Conservation (phyloP, 2,888 invertebrate genomes). For the Eugnorisma glareosa region DNA sequence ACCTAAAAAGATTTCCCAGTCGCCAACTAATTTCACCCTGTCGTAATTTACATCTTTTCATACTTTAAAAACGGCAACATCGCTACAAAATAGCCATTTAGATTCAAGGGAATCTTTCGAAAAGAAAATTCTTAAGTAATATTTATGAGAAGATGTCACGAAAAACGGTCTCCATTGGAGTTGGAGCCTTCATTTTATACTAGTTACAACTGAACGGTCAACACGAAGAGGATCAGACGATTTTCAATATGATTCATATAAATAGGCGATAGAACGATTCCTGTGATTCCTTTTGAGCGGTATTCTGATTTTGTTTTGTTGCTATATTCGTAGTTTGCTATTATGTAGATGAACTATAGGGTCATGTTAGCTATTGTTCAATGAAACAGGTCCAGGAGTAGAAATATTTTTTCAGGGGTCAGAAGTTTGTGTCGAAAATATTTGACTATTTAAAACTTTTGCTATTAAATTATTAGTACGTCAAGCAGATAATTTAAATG, state of each 20-base stretch:
- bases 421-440: background rate
- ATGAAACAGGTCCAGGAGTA: background rate
- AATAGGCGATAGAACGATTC: slow-evolving; percentile 22
- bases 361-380: background rate
- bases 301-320: background rate
- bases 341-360: background rate
- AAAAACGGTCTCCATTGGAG: slow-evolving; percentile 29
- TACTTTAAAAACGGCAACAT: slow-evolving; percentile 28
- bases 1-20: background rate
- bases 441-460: background rate
- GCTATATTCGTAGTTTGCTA: background rate
- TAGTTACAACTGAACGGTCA: slow-evolving; percentile 61
- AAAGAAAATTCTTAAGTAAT: slow-evolving; percentile 57
- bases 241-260: slow-evolving; percentile 52
- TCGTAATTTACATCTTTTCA: slow-evolving; percentile 20
- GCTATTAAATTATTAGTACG: background rate
- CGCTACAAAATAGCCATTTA: slow-evolving; percentile 41
- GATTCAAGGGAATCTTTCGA: slow-evolving; percentile 37
- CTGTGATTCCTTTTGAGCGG: background rate
- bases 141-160: slow-evolving; percentile 58
- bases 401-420: background rate
- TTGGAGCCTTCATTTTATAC: slow-evolving; percentile 54
- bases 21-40: slow-evolving; percentile 6
- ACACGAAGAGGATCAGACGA: slow-evolving; percentile 29
- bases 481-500: background rate